Conservation (phyloP, 2,113 vertebrate species). For the Lophius piscatorius region DNA sequence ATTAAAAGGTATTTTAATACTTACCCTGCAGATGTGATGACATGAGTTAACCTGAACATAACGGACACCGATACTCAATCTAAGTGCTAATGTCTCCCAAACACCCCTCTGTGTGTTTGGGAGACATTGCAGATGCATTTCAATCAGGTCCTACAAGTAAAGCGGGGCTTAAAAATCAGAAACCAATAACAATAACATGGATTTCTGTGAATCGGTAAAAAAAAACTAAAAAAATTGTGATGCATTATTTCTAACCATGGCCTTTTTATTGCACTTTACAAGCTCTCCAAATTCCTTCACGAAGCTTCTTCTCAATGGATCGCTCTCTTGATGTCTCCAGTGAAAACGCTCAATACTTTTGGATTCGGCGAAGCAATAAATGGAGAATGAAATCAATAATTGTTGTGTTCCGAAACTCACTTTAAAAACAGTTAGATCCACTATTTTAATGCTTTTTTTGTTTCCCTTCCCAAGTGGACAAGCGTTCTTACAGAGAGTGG, state of each 20-base stretch:
- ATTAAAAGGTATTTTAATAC: not conserved
- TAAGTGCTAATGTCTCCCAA: slow-evolving; percentile 18
- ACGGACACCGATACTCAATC: slow-evolving; percentile 7
- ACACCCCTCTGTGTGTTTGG: too few species aligned
- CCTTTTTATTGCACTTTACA: not conserved
- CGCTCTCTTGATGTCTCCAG: not conserved
- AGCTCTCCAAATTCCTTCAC: not conserved
- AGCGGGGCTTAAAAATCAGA: not conserved
- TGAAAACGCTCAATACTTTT: slow-evolving; percentile 10
- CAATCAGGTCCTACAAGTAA: too few species aligned
- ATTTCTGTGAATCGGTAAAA: not conserved
- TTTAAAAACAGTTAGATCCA: slow-evolving; percentile 12
- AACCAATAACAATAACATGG: not conserved
- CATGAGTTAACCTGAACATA: slow-evolving; percentile 3
- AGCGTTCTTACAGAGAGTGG: too few species aligned
- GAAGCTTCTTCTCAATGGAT: not conserved
- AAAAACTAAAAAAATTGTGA: too few species aligned
- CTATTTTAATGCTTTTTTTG: too few species aligned
- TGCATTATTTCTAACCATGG: too few species aligned
- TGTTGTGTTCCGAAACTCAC: slow-evolving; percentile 11
- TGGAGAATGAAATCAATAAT: slow-evolving; percentile 41
- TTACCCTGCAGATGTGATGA: not conserved
- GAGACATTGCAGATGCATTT: too few species aligned
- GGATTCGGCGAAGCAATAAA: slow-evolving; percentile 18
- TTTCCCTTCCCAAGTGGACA: too few species aligned